phyloP scores from a whole-genome alignment of 2,113 vertebrate species.

The Willisornis vidua region DNA sequence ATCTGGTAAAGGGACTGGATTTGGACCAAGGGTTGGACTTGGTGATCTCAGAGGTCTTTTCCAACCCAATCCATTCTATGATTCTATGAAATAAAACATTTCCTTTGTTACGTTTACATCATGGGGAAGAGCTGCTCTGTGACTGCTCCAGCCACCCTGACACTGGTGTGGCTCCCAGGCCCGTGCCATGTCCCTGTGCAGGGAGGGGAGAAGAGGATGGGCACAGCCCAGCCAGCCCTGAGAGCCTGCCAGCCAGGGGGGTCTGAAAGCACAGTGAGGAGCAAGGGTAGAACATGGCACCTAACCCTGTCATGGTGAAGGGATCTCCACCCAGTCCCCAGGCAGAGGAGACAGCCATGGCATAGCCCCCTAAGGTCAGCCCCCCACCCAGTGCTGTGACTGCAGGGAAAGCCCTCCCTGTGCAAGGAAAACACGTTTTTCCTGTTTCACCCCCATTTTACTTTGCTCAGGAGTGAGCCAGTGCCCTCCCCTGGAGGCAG shows the following conservation, averaged over 20 bases:
- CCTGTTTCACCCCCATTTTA: fast-evolving
- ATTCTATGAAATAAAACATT: neutral
- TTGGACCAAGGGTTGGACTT: too few relatives aligned
- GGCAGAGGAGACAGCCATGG: neutral
- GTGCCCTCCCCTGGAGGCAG: neutral
- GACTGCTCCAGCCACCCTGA: neutral
- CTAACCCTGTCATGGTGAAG: neutral
- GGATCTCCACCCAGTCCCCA: neutral
- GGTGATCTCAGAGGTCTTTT: too few relatives aligned
- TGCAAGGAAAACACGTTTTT: neutral
- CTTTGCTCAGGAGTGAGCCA: neutral
- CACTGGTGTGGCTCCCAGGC: neutral
- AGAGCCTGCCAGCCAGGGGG: neutral
- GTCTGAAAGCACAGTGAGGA: neutral
- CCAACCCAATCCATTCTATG: too few relatives aligned
- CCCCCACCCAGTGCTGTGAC: neutral
- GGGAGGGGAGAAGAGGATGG: neutral
- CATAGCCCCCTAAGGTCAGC: neutral
- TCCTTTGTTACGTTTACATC: neutral
- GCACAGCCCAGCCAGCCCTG: neutral
- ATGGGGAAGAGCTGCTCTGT: neutral
- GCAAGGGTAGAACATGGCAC: neutral
- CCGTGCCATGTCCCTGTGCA: fast-evolving
- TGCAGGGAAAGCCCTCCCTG: neutral
- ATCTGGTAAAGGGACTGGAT: too few relatives aligned